A percentile compares a stretch with the other conserved stretches of the same genome.
Evolutionary conservation across 2,888 invertebrate genomes (phyloP).

Genomic region (Zootermopsis nevadensis): DNA sequence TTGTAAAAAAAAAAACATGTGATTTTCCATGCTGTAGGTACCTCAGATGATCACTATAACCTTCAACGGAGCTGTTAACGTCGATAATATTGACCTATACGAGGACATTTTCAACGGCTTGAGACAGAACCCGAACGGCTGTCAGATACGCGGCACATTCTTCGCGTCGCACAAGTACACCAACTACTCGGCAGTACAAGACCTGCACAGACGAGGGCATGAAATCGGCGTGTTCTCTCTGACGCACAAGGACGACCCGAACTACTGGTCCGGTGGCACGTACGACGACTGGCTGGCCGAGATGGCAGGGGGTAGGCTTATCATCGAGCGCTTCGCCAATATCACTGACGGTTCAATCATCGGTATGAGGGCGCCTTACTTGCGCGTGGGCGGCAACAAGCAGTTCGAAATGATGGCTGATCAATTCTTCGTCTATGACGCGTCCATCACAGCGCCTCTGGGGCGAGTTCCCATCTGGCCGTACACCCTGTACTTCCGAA

Average conservation of each 20-base stretch:
- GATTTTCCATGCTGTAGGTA: constrained; percentile 63
- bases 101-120: constrained; percentile 89
- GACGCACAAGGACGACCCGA: constrained; percentile 92
- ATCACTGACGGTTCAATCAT: constrained; percentile 92
- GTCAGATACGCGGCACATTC: constrained; percentile 89
- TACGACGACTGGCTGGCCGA: constrained; percentile 95
- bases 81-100: constrained; percentile 92
- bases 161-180: constrained; percentile 93
- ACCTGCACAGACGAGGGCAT: constrained; percentile 88
- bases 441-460: constrained; percentile 91
- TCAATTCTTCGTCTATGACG: constrained; percentile 94
- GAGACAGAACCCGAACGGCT: constrained; percentile 88
- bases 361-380: constrained; percentile 87
- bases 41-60: constrained; percentile 95
- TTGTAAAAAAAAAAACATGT: background rate
- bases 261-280: constrained; percentile 87
- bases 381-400: constrained; percentile 92
- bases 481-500: constrained; percentile 95
- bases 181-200: constrained; percentile 91
- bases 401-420: constrained; percentile 98
- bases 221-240: constrained; percentile 93
- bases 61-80: constrained; percentile 92
- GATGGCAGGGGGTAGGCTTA: constrained; percentile 91
- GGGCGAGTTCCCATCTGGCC: constrained; percentile 96
- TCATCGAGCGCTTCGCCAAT: constrained; percentile 89